Evolutionary conservation across 2,113 vertebrate species (phyloP).

Genomic region (Muntiacus reevesi): DNA sequence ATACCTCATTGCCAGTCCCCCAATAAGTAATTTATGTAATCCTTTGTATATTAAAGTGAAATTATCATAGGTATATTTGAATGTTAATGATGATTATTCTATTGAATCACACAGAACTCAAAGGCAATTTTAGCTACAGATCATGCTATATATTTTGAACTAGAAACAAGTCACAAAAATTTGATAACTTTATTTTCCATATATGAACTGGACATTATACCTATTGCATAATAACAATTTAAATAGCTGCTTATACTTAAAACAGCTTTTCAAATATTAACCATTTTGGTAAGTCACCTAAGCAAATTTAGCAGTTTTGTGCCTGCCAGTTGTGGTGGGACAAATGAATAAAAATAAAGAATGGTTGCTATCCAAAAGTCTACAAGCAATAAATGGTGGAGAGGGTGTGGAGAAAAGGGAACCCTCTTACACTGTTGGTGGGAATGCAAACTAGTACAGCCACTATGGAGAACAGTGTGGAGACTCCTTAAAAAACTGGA

Average conservation of each 20-base stretch:
- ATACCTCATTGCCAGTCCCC: neutral
- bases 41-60: neutral
- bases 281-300: neutral
- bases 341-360: neutral
- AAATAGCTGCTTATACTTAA: neutral
- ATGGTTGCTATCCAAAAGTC: no score
- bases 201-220: neutral
- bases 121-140: neutral
- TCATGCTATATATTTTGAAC: neutral
- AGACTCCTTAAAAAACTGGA: no score
- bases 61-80: neutral
- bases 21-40: neutral
- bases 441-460: no score
- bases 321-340: neutral
- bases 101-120: neutral
- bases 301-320: neutral
- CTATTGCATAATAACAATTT: neutral
- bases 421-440: no score
- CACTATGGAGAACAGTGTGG: no score
- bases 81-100: neutral
- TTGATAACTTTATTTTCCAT: neutral
- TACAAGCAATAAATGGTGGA: no score
- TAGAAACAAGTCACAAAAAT: neutral
- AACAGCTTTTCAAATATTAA: neutral
- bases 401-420: no score